phyloP scores from a whole-genome alignment of 2,888 invertebrate species.

The Leucophenga montana region DNA sequence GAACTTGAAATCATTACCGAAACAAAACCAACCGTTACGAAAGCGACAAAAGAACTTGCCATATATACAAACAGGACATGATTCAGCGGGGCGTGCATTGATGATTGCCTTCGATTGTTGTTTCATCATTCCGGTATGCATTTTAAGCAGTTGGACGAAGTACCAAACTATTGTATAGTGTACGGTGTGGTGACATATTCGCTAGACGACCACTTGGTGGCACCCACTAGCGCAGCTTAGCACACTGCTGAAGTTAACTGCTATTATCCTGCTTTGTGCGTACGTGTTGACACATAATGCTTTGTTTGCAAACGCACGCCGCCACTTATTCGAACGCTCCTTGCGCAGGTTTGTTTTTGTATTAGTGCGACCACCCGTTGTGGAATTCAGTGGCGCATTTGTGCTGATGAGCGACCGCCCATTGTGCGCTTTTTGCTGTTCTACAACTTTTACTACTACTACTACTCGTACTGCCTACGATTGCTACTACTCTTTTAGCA shows the following conservation, averaged over 20 bases:
- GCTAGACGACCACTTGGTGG: not conserved
- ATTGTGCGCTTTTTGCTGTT: constrained; percentile 24
- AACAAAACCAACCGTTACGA: constrained; percentile 3
- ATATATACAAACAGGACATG: constrained; percentile 15
- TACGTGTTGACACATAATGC: constrained; percentile 25
- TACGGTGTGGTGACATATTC: too few species aligned
- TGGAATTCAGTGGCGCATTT: not conserved
- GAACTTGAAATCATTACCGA: constrained; percentile 4
- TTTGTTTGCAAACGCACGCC: constrained; percentile 30
- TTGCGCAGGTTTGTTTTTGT: constrained; percentile 2
- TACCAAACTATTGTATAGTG: too few species aligned
- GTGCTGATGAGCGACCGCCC: constrained; percentile 23
- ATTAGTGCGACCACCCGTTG: constrained; percentile 17
- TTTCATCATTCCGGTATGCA: not conserved
- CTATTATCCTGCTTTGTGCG: constrained; percentile 31
- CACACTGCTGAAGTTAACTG: not conserved
- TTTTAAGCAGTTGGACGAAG: too few species aligned
- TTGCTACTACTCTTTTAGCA: not conserved
- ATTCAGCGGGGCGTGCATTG: constrained; percentile 26
- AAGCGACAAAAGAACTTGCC: not conserved
- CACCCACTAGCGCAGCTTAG: not conserved
- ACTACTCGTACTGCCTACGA: too few species aligned
- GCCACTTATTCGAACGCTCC: not conserved
- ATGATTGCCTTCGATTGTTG: constrained; percentile 17
- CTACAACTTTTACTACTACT: constrained; percentile 31